Percentiles rank a stretch among this genome's conserved stretches.
Evolutionary conservation across 2,888 invertebrate genomes (phyloP).

Genomic region (Pristionchus mayeri): DNA sequence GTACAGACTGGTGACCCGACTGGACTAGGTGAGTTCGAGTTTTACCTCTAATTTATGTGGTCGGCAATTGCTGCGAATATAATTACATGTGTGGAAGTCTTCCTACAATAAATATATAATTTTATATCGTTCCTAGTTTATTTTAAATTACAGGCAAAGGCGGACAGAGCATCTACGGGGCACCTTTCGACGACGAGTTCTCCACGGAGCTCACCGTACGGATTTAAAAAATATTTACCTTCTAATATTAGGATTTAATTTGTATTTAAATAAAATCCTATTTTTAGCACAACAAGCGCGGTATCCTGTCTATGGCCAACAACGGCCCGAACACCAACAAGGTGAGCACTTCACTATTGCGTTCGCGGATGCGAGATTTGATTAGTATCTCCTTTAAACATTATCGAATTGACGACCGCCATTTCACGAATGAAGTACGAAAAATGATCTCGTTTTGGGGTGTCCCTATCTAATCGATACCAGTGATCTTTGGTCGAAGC

Average conservation of each 20-base stretch:
- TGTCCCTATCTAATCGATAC: too few relatives aligned
- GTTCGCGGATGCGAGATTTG: too few relatives aligned
- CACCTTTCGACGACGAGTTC: constrained; percentile 97
- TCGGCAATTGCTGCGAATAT: neutral
- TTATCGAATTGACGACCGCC: too few relatives aligned
- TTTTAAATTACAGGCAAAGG: constrained; percentile 90
- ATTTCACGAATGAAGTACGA: too few relatives aligned
- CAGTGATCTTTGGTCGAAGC: too few relatives aligned
- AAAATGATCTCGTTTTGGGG: too few relatives aligned
- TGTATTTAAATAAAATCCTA: neutral
- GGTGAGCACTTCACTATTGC: neutral
- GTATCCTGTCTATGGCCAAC: constrained; percentile 96
- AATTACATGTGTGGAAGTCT: constrained; percentile 45
- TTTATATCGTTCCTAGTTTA: too few relatives aligned
- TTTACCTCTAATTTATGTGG: neutral
- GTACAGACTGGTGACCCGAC: constrained; percentile 88
- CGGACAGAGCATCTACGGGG: constrained; percentile 95
- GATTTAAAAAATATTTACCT: too few relatives aligned
- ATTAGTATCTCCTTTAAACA: too few relatives aligned
- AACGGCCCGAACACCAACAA: constrained; percentile 97
- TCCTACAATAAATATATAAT: constrained; percentile 46
- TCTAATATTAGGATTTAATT: neutral
- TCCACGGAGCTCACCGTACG: constrained; percentile 90
- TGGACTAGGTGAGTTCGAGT: constrained; percentile 54
- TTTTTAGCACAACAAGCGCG: constrained; percentile 86